These are phyloP conservation scores for Sterrhoptilus dennistouni DNA, from an alignment of 2,113 vertebrate genomes.

Conservation along the genomic window DNA sequence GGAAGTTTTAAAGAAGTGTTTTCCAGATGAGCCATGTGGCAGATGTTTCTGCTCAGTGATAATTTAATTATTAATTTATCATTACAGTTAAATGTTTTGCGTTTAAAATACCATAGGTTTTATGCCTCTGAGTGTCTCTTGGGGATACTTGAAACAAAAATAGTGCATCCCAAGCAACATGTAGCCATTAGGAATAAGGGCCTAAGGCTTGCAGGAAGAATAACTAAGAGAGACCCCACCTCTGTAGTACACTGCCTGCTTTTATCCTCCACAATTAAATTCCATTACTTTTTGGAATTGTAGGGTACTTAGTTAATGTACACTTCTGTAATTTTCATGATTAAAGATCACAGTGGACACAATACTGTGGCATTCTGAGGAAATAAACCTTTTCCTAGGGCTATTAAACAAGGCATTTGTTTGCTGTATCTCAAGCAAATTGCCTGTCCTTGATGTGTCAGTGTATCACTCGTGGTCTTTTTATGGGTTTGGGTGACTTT, in stretches of 20 bases:
- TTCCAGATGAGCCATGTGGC: background rate
- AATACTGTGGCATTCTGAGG: background rate
- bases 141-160: background rate
- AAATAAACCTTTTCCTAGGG: background rate
- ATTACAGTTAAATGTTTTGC: background rate
- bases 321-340: background rate
- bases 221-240: background rate
- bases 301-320: background rate
- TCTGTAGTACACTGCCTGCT: background rate
- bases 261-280: background rate
- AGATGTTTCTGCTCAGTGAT: background rate
- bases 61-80: background rate
- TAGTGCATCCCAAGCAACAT: background rate
- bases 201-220: background rate
- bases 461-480: background rate
- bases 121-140: background rate
- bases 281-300: background rate
- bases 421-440: background rate
- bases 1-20: background rate
- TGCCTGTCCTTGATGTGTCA: background rate
- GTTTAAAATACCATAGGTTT: background rate
- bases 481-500: background rate
- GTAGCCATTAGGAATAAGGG: accelerated
- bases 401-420: background rate
- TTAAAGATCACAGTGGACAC: background rate